phyloP scores from a whole-genome alignment of 2,888 invertebrate genomes.

The Clunio marinus region DNA sequence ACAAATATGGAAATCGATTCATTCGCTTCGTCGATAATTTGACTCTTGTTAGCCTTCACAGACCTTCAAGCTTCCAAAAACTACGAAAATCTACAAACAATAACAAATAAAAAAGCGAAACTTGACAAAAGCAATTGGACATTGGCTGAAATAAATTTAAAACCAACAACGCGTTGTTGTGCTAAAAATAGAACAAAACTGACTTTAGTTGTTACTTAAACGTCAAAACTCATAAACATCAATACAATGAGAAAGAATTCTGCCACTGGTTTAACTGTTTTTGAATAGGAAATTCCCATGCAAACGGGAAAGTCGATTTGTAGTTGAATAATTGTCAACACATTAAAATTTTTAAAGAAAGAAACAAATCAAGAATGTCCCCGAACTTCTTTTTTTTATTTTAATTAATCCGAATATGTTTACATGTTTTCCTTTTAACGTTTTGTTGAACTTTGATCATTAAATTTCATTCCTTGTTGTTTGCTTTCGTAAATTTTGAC shows the following conservation, averaged over 20 bases:
- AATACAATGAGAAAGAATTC: not conserved
- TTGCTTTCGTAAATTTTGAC: no score
- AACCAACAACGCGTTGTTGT: not conserved
- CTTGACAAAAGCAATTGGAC: not conserved
- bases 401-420: no score
- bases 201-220: not conserved
- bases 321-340: not conserved
- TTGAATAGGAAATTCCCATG: not conserved
- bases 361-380: not conserved
- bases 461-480: no score
- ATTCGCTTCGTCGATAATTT: not conserved
- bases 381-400: not conserved
- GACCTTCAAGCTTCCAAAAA: not conserved
- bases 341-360: constrained; percentile 5
- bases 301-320: not conserved
- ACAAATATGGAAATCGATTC: not conserved
- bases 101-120: not conserved
- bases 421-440: no score
- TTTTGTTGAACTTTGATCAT: no score
- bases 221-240: not conserved
- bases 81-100: no score
- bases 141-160: constrained; percentile 7
- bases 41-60: constrained; percentile 15
- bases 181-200: constrained; percentile 8
- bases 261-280: not conserved